These are phyloP conservation scores for Dascyllus trimaculatus DNA, from an alignment of 2,113 vertebrate species.

Conservation along the genomic window DNA sequence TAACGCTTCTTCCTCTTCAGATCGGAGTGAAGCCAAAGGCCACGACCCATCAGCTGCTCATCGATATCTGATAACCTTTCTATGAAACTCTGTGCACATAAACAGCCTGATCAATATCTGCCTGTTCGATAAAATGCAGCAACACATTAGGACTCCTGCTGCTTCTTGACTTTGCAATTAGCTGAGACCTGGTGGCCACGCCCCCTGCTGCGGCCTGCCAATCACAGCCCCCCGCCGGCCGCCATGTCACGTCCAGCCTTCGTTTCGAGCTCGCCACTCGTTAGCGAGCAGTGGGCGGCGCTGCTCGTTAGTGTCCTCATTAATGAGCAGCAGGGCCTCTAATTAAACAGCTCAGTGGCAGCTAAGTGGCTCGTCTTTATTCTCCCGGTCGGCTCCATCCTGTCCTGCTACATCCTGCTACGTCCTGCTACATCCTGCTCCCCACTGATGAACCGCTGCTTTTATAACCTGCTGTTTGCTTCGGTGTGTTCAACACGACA, in stretches of 20 bases:
- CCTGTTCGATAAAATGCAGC: slow-evolving; percentile 61
- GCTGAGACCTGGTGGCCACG: slow-evolving; percentile 48
- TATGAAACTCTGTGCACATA: slow-evolving; percentile 45
- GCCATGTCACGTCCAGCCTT: slow-evolving; percentile 41
- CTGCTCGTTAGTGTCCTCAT: slow-evolving; percentile 75
- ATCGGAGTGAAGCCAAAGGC: slow-evolving; percentile 51
- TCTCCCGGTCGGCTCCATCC: slow-evolving; percentile 22
- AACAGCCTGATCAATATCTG: slow-evolving; percentile 59
- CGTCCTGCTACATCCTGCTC: too few relatives aligned
- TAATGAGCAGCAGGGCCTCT: slow-evolving; percentile 75
- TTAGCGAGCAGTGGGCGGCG: slow-evolving; percentile 59
- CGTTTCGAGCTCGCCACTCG: slow-evolving; percentile 53
- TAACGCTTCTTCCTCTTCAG: too few relatives aligned
- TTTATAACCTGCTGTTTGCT: slow-evolving; percentile 15
- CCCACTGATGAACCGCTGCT: not conserved
- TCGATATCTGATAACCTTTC: slow-evolving; percentile 73
- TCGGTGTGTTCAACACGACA: slow-evolving; percentile 6
- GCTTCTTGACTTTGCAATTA: slow-evolving; percentile 75
- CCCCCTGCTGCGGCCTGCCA: slow-evolving; percentile 66
- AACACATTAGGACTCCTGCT: slow-evolving; percentile 50
- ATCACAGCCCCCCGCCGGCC: slow-evolving; percentile 31
- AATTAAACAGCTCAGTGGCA: slow-evolving; percentile 76
- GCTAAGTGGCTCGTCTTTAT: slow-evolving; percentile 62
- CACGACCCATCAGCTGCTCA: slow-evolving; percentile 53
- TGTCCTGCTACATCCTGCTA: not conserved